Conservation (phyloP, 2,113 vertebrate species). For the Zapornia atra region DNA sequence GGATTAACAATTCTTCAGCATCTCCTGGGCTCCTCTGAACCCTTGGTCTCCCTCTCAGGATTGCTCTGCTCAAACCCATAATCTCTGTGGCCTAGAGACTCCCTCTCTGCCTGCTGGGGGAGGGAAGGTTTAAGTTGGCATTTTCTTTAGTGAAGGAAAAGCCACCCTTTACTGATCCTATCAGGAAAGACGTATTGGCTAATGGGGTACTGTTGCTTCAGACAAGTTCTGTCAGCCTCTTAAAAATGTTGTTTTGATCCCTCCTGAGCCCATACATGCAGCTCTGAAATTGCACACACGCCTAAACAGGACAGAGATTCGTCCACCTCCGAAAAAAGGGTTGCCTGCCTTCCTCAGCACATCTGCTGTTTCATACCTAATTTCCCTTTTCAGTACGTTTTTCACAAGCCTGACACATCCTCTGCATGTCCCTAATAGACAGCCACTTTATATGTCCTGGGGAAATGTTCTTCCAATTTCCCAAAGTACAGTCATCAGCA, state of each 20-base stretch:
- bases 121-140: background rate
- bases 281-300: background rate
- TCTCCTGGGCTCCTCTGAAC: background rate
- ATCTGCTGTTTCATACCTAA: background rate
- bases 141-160: background rate
- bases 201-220: background rate
- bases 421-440: background rate
- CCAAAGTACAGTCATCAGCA: slow-evolving; percentile 27
- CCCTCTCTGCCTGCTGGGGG: rapidly evolving
- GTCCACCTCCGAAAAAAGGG: background rate
- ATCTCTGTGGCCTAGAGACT: background rate
- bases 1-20: background rate
- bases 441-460: background rate
- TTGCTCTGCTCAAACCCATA: background rate
- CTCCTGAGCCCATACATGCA: background rate
- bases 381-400: slow-evolving; percentile 5
- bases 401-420: slow-evolving; percentile 28
- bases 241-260: slow-evolving; percentile 17
- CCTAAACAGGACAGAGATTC: background rate
- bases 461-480: slow-evolving; percentile 45
- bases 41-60: background rate
- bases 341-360: background rate
- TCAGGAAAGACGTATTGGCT: background rate
- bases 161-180: background rate
- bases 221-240: background rate